Conservation (phyloP, 2,113 vertebrate genomes). For the Syrrhaptes paradoxus region DNA sequence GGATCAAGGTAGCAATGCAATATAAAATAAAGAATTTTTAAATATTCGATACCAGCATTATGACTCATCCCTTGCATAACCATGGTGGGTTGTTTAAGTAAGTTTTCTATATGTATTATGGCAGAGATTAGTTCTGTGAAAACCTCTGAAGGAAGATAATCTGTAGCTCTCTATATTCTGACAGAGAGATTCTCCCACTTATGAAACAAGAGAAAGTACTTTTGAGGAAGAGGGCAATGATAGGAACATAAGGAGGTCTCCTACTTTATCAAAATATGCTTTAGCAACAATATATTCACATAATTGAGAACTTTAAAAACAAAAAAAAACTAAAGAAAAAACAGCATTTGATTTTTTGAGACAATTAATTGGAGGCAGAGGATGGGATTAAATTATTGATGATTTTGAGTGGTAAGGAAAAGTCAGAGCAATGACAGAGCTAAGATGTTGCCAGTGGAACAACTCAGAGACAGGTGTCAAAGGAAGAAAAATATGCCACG, state of each 20-base stretch:
- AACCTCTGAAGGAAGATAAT: conserved; percentile 64
- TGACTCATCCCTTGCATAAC: conserved; percentile 68
- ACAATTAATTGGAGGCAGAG: background rate
- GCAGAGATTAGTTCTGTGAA: conserved; percentile 61
- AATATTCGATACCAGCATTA: conserved; percentile 16
- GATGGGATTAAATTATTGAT: background rate
- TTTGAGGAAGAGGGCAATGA: conserved; percentile 22
- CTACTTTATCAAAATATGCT: background rate
- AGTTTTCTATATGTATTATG: conserved; percentile 57
- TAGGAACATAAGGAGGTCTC: background rate
- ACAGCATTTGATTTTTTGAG: background rate
- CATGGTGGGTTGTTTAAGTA: conserved; percentile 58
- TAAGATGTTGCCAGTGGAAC: background rate
- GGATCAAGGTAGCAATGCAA: conserved; percentile 15
- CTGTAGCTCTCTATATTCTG: conserved; percentile 23
- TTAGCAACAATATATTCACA: background rate
- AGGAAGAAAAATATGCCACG: background rate
- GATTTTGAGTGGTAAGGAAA: background rate
- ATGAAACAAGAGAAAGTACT: background rate
- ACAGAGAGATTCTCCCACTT: conserved; percentile 14
- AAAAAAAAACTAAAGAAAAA: background rate
- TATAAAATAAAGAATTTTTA: conserved; percentile 35
- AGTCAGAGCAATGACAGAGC: background rate
- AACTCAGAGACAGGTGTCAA: conserved; percentile 3
- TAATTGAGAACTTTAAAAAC: background rate